phyloP scores from a whole-genome alignment of 2,888 invertebrate species.

The Spodoptera littoralis region DNA sequence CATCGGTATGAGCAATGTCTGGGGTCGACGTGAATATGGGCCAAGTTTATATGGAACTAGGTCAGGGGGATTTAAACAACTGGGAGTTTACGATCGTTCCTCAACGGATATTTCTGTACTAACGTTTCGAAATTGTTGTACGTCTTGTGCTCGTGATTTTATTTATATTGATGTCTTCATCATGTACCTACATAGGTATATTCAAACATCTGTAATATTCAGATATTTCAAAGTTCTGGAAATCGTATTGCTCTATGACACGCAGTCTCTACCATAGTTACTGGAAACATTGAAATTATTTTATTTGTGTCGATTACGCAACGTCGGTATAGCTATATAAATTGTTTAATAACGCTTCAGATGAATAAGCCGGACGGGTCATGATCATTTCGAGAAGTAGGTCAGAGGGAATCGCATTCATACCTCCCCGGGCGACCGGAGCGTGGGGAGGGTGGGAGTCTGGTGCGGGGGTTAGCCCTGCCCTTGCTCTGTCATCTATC shows the following conservation, averaged over 20 bases:
- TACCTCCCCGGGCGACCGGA: slow-evolving; percentile 57
- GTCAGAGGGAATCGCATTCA: slow-evolving; percentile 76
- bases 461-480: slow-evolving; percentile 48
- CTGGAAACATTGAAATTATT: not conserved
- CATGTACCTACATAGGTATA: not conserved
- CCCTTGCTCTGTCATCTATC: slow-evolving; percentile 61
- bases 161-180: slow-evolving; percentile 4
- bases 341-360: slow-evolving; percentile 32
- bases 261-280: not conserved
- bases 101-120: slow-evolving; percentile 74
- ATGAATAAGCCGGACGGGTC: slow-evolving; percentile 67
- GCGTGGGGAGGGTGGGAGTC: slow-evolving; percentile 45
- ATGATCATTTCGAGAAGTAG: slow-evolving; percentile 78
- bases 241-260: not conserved
- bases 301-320: slow-evolving; percentile 2
- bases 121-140: slow-evolving; percentile 43
- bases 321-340: slow-evolving; percentile 2
- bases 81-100: slow-evolving; percentile 71
- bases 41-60: slow-evolving; percentile 82
- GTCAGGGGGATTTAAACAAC: slow-evolving; percentile 81
- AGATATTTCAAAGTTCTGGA: not conserved
- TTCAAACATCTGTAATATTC: not conserved
- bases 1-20: slow-evolving; percentile 54
- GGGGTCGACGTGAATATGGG: slow-evolving; percentile 75
- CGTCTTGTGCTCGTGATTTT: slow-evolving; percentile 15